Conservation (phyloP, 1,140 invertebrate species). For the Drosophila nasuta region DNA sequence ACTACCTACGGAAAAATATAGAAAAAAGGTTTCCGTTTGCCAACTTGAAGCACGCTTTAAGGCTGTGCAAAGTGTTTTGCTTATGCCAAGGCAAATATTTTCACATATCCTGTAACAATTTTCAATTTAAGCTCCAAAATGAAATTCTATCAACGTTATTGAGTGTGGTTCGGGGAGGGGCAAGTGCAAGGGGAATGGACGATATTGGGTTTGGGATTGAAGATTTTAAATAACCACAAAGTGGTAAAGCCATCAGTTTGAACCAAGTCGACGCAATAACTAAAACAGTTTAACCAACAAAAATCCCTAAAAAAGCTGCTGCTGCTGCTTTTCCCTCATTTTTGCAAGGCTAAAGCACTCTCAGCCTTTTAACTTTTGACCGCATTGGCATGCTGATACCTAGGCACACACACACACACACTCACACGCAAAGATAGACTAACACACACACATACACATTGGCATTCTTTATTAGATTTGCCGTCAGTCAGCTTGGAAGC, state of each 20-base stretch:
- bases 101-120: constrained; percentile 16
- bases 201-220: not conserved
- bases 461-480: constrained; percentile 70
- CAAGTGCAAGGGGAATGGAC: not conserved
- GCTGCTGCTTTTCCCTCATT: constrained; percentile 21
- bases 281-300: constrained; percentile 46
- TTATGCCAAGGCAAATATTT: constrained; percentile 17
- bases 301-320: constrained; percentile 27
- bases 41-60: constrained; percentile 16
- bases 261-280: constrained; percentile 27
- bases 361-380: constrained; percentile 60
- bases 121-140: constrained; percentile 40
- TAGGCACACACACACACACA: constrained; percentile 18
- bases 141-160: constrained; percentile 16
- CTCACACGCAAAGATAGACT: not conserved
- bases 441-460: not conserved
- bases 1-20: not conserved
- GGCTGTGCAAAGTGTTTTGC: constrained; percentile 37
- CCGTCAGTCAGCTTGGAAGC: constrained; percentile 50
- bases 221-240: constrained; percentile 49
- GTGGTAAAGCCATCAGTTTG: constrained; percentile 28
- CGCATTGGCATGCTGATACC: constrained; percentile 45
- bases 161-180: not conserved
- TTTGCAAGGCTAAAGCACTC: constrained; percentile 46
- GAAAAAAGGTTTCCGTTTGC: too few relatives aligned